Percentiles rank a stretch among this genome's conserved stretches.
These are phyloP conservation scores for Galendromus occidentalis DNA, from an alignment of 1,140 invertebrate genomes.

Conservation along the genomic window DNA sequence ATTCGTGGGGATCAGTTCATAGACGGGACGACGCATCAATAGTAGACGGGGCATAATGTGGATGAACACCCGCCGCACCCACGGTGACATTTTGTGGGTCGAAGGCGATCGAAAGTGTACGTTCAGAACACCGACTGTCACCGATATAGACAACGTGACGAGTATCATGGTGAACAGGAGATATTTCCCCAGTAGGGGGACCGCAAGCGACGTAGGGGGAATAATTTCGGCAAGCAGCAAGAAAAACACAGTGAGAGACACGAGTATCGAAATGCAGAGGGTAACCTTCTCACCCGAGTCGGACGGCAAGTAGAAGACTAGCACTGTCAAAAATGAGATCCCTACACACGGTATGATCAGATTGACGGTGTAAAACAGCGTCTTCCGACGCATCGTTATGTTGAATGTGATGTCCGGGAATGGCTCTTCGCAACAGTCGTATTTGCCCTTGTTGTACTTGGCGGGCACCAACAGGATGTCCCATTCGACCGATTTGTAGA, in stretches of 20 bases:
- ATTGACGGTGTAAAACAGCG: constrained; percentile 91
- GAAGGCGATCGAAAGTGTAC: constrained; percentile 98
- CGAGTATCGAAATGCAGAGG: constrained; percentile 89
- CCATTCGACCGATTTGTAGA: constrained; percentile 93
- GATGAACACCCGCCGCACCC: constrained; percentile 72
- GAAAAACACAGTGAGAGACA: constrained; percentile 98
- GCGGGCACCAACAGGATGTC: constrained; percentile 81
- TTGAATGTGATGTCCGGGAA: constrained; percentile 93
- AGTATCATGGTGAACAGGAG: constrained; percentile 95
- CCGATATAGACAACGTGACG: constrained; percentile 82
- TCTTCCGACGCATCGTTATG: constrained; percentile 82
- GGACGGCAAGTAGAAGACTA: constrained; percentile 93
- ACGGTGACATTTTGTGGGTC: constrained; percentile 79
- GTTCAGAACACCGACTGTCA: constrained; percentile 92
- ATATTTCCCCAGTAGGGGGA: constrained; percentile 92
- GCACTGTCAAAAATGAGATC: constrained; percentile 67
- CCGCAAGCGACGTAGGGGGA: constrained; percentile 86
- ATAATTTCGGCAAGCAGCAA: constrained; percentile 93
- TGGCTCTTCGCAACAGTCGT: constrained; percentile 73
- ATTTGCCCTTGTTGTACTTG: constrained; percentile 80
- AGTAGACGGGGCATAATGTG: constrained; percentile 53
- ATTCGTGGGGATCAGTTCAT: constrained; percentile 12
- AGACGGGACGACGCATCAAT: constrained; percentile 28
- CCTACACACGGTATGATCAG: constrained; percentile 81
- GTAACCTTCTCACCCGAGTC: constrained; percentile 97